Conservation (phyloP, 2,113 vertebrate species). For the Hepsetus odoe region DNA sequence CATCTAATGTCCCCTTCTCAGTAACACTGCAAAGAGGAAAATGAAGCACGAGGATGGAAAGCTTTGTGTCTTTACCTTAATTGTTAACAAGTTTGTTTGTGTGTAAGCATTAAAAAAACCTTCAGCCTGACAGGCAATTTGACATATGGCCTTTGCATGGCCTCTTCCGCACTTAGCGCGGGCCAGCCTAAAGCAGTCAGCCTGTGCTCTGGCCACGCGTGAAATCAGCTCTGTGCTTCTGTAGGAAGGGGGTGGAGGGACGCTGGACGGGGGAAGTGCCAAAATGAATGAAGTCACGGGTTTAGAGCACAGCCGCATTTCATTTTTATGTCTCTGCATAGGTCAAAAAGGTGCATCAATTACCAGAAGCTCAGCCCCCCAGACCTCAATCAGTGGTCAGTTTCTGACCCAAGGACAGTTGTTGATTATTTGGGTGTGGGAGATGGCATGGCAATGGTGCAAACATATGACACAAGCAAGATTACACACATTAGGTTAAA, state of each 20-base stretch:
- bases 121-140: background rate
- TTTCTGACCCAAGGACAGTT: too few species aligned
- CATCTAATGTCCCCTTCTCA: too few species aligned
- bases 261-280: background rate
- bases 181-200: background rate
- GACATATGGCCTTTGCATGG: background rate
- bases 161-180: background rate
- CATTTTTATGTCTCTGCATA: background rate
- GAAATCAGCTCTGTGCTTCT: background rate
- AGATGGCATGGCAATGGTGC: too few species aligned
- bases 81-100: too few species aligned
- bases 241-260: background rate
- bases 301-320: background rate
- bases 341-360: background rate
- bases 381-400: background rate
- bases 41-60: too few species aligned
- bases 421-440: too few species aligned
- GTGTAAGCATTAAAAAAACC: background rate
- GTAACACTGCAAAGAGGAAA: too few species aligned
- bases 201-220: constrained; percentile 1
- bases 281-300: background rate
- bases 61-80: too few species aligned
- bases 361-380: background rate
- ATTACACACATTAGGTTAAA: too few species aligned
- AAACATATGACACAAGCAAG: too few species aligned